These are phyloP conservation scores for Liasis olivaceus DNA, from an alignment of 2,797 vertebrate genomes.

Conservation along the genomic window DNA sequence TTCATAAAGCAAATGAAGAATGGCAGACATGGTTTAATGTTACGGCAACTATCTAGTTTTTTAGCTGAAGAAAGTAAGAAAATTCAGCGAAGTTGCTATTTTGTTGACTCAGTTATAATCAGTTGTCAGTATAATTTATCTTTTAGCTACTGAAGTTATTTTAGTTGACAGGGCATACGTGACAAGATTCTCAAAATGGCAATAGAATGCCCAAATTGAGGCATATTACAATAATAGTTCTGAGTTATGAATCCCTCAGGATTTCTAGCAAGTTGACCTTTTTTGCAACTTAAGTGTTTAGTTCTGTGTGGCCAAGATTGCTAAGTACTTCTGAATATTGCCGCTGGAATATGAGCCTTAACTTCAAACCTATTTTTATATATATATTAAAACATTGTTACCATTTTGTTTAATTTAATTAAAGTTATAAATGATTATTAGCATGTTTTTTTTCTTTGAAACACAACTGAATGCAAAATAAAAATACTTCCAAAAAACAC, in stretches of 20 bases:
- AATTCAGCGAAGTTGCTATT: conserved; percentile 37
- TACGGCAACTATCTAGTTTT: conserved; percentile 33
- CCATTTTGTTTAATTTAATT: conserved; percentile 49
- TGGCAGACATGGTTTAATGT: conserved; percentile 28
- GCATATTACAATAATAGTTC: background rate
- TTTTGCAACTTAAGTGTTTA: conserved; percentile 32
- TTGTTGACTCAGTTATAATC: conserved; percentile 28
- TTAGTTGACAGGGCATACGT: background rate
- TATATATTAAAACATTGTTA: conserved; percentile 58
- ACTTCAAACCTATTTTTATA: conserved; percentile 63
- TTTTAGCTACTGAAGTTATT: conserved; percentile 4
- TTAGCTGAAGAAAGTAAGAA: conserved; percentile 63
- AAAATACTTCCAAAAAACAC: conserved; percentile 12
- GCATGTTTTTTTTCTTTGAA: conserved; percentile 46
- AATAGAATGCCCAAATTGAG: background rate
- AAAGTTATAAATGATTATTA: conserved; percentile 38
- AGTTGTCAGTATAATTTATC: conserved; percentile 11
- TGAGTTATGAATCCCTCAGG: conserved; percentile 23
- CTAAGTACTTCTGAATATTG: conserved; percentile 45
- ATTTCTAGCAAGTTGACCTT: conserved; percentile 46
- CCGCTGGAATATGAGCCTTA: conserved; percentile 51
- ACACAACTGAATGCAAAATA: conserved; percentile 36
- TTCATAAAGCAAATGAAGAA: background rate
- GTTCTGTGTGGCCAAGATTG: conserved; percentile 36
- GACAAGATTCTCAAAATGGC: conserved; percentile 7